These are phyloP conservation scores for Athalia cordata DNA, from an alignment of 2,888 invertebrate genomes.

Conservation along the genomic window DNA sequence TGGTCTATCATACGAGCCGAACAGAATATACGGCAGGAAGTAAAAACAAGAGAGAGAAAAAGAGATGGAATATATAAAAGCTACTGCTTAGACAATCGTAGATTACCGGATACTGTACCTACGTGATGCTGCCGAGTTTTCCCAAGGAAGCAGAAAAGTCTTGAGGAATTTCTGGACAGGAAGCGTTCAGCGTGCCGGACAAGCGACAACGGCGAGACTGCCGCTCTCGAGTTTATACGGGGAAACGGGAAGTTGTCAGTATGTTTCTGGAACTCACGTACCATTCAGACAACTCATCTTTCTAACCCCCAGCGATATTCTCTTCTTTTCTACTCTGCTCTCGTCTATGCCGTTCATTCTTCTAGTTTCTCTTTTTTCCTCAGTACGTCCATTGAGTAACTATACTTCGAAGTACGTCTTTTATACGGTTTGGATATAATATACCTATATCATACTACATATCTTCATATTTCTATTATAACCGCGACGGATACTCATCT, in stretches of 20 bases:
- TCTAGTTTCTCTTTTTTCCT: neutral
- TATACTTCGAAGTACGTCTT: too few relatives aligned
- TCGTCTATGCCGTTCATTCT: neutral
- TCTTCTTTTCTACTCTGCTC: slow-evolving; percentile 36
- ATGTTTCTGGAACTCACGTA: slow-evolving; percentile 68
- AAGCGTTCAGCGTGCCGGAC: slow-evolving; percentile 56
- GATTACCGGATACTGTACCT: slow-evolving; percentile 6
- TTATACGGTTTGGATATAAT: too few relatives aligned
- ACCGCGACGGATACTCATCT: too few relatives aligned
- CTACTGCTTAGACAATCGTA: slow-evolving; percentile 18
- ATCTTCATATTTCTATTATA: too few relatives aligned
- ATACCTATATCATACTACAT: too few relatives aligned
- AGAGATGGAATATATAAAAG: neutral
- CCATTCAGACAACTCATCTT: slow-evolving; percentile 54
- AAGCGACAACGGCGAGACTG: slow-evolving; percentile 49
- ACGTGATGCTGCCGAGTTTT: slow-evolving; percentile 1
- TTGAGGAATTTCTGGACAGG: slow-evolving; percentile 55
- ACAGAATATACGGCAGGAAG: too few relatives aligned
- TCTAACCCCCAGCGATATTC: slow-evolving; percentile 42
- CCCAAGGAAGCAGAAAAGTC: slow-evolving; percentile 49
- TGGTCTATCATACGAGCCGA: too few relatives aligned
- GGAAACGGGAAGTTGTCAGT: slow-evolving; percentile 61
- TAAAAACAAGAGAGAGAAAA: neutral
- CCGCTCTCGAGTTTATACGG: slow-evolving; percentile 28
- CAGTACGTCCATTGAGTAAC: too few relatives aligned